phyloP scores from a whole-genome alignment of 2,113 vertebrate genomes.

The Hystrix brachyura region DNA sequence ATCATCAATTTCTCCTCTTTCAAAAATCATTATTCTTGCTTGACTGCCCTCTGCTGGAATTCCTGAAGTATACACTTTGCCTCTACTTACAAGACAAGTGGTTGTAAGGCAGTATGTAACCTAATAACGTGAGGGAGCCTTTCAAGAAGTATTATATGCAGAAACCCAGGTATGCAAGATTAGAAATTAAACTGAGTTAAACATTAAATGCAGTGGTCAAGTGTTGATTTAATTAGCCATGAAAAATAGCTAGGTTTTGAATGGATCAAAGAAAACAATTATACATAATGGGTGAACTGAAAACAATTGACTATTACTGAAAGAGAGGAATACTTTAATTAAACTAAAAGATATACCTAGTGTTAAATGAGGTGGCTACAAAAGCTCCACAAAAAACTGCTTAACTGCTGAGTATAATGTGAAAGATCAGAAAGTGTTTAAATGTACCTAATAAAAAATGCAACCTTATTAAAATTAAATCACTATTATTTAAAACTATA shows the following conservation, averaged over 20 bases:
- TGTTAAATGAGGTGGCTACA: slow-evolving; percentile 87
- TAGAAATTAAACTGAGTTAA: slow-evolving; percentile 73
- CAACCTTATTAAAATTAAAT: slow-evolving; percentile 76
- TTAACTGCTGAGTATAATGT: slow-evolving; percentile 78
- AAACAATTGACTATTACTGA: slow-evolving; percentile 85
- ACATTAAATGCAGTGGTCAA: slow-evolving; percentile 67
- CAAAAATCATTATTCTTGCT: slow-evolving; percentile 90
- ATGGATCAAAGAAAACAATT: slow-evolving; percentile 83
- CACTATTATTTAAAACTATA: slow-evolving; percentile 75
- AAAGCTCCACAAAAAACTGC: slow-evolving; percentile 67
- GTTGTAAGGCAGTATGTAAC: slow-evolving; percentile 58
- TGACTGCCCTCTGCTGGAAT: slow-evolving; percentile 92
- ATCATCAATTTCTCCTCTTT: slow-evolving; percentile 79
- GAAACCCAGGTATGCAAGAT: slow-evolving; percentile 54
- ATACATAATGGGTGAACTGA: slow-evolving; percentile 75
- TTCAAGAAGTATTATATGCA: slow-evolving; percentile 61
- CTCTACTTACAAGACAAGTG: slow-evolving; percentile 74
- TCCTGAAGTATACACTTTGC: slow-evolving; percentile 81
- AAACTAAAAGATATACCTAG: slow-evolving; percentile 86
- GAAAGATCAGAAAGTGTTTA: slow-evolving; percentile 81
- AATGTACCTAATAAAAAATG: slow-evolving; percentile 73
- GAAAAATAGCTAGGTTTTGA: slow-evolving; percentile 69
- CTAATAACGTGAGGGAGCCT: slow-evolving; percentile 53
- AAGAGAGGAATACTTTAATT: slow-evolving; percentile 84
- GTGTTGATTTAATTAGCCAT: slow-evolving; percentile 79